These are phyloP conservation scores for Cathartes aura DNA, from an alignment of 2,113 vertebrate species.

Conservation along the genomic window DNA sequence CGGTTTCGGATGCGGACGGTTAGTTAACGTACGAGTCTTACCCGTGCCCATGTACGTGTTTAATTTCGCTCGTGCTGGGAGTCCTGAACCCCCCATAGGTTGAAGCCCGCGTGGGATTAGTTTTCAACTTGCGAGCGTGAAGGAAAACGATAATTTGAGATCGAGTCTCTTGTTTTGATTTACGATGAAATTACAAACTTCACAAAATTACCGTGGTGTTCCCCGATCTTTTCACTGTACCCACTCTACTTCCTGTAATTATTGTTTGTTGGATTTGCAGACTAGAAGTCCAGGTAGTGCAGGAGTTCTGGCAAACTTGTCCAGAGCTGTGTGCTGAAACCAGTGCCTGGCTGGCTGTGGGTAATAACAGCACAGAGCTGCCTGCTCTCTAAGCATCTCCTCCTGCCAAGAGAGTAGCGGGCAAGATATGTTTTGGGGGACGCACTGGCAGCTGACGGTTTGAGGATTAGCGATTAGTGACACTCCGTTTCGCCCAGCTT, in stretches of 20 bases:
- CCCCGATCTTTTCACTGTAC: accelerated
- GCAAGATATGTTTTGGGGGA: accelerated
- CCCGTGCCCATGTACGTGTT: accelerated
- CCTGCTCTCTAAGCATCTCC: neutral
- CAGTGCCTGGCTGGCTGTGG: neutral
- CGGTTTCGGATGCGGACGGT: accelerated
- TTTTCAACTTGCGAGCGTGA: accelerated
- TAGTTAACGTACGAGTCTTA: accelerated
- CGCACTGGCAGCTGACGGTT: accelerated
- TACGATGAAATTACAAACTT: accelerated
- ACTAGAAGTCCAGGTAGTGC: neutral
- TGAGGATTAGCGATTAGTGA: too few species aligned
- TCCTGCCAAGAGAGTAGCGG: neutral
- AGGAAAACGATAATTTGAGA: too few species aligned
- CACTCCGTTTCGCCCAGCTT: neutral
- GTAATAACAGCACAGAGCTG: neutral
- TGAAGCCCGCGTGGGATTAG: neutral
- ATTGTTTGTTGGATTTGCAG: neutral
- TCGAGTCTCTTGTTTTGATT: neutral
- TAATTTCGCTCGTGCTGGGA: neutral
- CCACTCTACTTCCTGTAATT: neutral
- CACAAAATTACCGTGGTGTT: neutral
- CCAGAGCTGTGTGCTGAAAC: neutral
- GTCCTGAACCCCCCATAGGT: accelerated
- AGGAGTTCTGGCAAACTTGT: neutral